These are phyloP conservation scores for Merluccius polli DNA, from an alignment of 2,797 vertebrate genomes.

Conservation along the genomic window DNA sequence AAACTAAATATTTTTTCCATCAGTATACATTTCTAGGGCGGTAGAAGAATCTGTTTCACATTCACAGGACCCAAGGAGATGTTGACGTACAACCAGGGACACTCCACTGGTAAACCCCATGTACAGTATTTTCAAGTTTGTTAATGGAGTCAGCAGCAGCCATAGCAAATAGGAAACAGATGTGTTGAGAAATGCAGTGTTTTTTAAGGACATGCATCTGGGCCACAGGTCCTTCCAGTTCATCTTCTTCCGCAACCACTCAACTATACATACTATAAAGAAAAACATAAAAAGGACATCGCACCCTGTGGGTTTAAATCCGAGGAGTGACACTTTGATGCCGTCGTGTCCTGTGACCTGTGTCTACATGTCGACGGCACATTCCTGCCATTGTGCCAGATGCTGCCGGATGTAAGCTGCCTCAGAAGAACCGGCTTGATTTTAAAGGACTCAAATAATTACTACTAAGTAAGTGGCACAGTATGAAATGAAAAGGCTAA, in stretches of 20 bases:
- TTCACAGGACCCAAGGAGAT: not conserved
- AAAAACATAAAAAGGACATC: not conserved
- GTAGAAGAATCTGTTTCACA: not conserved
- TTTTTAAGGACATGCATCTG: conserved; percentile 42
- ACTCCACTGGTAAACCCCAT: not conserved
- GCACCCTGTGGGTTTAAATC: not conserved
- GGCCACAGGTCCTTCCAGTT: conserved; percentile 41
- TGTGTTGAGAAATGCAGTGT: conserved; percentile 1
- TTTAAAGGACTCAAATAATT: not conserved
- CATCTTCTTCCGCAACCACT: conserved; percentile 22
- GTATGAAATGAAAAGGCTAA: not conserved
- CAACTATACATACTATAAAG: conserved; percentile 24
- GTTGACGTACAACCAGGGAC: not conserved
- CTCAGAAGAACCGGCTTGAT: conserved; percentile 13
- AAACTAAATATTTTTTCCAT: not conserved
- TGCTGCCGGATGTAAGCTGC: conserved; percentile 22
- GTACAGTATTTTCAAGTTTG: not conserved
- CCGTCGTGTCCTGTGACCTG: conserved; percentile 12
- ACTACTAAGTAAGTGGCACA: not conserved
- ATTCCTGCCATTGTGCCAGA: conserved; percentile 16
- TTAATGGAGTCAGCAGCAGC: not conserved
- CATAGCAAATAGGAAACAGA: conserved; percentile 4
- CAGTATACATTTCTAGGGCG: not conserved
- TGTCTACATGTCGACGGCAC: conserved; percentile 33
- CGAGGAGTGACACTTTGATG: conserved; percentile 23